A percentile compares a stretch with the other conserved stretches of the same genome.
phyloP scores from a whole-genome alignment of 2,113 vertebrate genomes.

The Xiphias gladius region DNA sequence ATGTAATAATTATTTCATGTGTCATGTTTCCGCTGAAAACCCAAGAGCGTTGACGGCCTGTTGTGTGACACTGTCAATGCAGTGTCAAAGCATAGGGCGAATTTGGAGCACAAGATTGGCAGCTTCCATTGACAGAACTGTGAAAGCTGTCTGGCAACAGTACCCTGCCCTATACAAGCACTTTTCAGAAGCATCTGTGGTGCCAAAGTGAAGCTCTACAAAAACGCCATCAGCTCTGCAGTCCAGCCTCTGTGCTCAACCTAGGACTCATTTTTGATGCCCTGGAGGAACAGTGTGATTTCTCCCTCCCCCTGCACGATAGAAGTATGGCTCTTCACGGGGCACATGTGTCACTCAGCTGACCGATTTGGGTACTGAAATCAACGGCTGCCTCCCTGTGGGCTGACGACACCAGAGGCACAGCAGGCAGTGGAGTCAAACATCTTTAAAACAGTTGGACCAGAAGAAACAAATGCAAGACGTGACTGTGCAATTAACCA shows the following conservation, averaged over 20 bases:
- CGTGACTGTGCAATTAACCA: background rate
- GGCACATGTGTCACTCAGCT: background rate
- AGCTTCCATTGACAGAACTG: background rate
- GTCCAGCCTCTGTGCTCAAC: background rate
- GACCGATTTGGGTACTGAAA: background rate
- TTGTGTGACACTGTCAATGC: too few species aligned
- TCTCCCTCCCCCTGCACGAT: background rate
- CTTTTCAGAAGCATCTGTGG: background rate
- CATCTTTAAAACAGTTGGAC: background rate
- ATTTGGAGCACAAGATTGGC: background rate
- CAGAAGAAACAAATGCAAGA: background rate
- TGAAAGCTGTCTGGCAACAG: background rate
- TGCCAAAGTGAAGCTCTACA: background rate
- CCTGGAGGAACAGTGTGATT: background rate
- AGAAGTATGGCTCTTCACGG: background rate
- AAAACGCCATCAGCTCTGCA: too few species aligned
- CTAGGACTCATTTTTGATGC: background rate
- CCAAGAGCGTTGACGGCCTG: too few species aligned
- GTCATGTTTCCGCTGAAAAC: too few species aligned
- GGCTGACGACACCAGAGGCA: background rate
- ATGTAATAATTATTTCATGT: too few species aligned
- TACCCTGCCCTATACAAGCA: background rate
- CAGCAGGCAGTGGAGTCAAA: background rate
- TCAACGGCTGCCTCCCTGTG: background rate
- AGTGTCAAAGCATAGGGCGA: too few species aligned